Evolutionary conservation across 2,797 vertebrate genomes (phyloP).

Genomic region (Danio kyathit): DNA sequence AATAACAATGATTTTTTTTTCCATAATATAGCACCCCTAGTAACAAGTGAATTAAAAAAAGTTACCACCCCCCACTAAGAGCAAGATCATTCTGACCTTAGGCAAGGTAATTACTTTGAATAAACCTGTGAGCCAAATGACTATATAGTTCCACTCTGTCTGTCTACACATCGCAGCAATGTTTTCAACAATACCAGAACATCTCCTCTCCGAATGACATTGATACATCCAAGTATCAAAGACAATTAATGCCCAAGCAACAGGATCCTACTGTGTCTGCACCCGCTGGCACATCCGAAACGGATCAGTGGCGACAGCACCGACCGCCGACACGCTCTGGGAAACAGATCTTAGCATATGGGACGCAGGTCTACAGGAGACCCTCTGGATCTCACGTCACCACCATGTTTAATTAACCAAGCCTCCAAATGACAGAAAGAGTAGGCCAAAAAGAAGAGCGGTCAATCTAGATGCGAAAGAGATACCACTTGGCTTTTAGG

Average conservation of each 20-base stretch:
- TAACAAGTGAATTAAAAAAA: too few species aligned
- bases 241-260: conserved; percentile 46
- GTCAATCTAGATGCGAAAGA: conserved; percentile 28
- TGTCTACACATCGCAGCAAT: neutral
- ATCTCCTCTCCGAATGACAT: conserved; percentile 31
- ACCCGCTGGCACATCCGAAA: conserved; percentile 34
- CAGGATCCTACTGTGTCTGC: conserved; percentile 34
- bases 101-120: neutral
- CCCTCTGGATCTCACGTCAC: neutral
- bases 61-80: neutral
- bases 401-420: conserved; percentile 34
- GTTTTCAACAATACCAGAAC: conserved; percentile 3
- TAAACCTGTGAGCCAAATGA: neutral
- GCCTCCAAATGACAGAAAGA: neutral
- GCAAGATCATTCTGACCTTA: neutral
- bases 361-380: conserved; percentile 10
- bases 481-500: conserved; percentile 32
- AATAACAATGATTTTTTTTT: too few species aligned
- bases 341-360: conserved; percentile 44
- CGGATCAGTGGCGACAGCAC: conserved; percentile 32
- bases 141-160: neutral
- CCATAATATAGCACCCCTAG: too few species aligned
- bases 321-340: conserved; percentile 1
- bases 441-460: neutral
- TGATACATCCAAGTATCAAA: conserved; percentile 32